Evolutionary conservation across 2,113 vertebrate species (phyloP), one percentile per base, ranked within the genome.

Genomic region (Pseudopodoces humilis): DNA sequence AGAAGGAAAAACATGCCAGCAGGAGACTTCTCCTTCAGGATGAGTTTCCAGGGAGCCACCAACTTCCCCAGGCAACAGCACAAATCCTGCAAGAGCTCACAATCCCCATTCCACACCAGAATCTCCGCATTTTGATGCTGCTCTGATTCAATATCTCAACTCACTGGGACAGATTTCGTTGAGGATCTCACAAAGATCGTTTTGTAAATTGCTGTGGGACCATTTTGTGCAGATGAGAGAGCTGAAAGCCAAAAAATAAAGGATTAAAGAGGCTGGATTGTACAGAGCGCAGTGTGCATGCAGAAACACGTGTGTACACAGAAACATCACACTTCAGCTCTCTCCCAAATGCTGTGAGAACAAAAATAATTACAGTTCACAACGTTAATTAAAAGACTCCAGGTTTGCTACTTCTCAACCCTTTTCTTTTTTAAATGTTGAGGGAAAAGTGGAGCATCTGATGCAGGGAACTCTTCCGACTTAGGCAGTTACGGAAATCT

Each of bases 311-410:
- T 55, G 33, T 33, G 46, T n/a, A 7, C 18, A n/a, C n/a, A 19
- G 11, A 76, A 90, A 74, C 60, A 37, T 19, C 91, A 70, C 68
- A 60, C 46, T 69, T 11, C 33, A 78, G 47, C 72, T 87, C 82
- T 55, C 71, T 83, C 63, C 47, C 69, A 93, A 63, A 30, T 31
- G 82, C n/a, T 83, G n/a, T 18, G 44, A 81, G 72, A 80, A 83
- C 72, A 83, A 35, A 81, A 94, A 86, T 92, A 92, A 96, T 94
- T 75, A 25, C 3, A 6, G 17, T 68, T 89, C 91, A 81, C 80
- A 95, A 44, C 44, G 97, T 84, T 63, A 90, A 93, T 93, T 87
- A 95, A 80, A 68, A 95, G 10, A 39, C 20, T 55, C 18, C 0
- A 0, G 2, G 7, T 70, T 75, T 86, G 37, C 15, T n/a, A 4